Percentiles rank a stretch among this genome's conserved stretches.
phyloP scores from a whole-genome alignment of 2,888 invertebrate species.

The Xiphydria camelus region DNA sequence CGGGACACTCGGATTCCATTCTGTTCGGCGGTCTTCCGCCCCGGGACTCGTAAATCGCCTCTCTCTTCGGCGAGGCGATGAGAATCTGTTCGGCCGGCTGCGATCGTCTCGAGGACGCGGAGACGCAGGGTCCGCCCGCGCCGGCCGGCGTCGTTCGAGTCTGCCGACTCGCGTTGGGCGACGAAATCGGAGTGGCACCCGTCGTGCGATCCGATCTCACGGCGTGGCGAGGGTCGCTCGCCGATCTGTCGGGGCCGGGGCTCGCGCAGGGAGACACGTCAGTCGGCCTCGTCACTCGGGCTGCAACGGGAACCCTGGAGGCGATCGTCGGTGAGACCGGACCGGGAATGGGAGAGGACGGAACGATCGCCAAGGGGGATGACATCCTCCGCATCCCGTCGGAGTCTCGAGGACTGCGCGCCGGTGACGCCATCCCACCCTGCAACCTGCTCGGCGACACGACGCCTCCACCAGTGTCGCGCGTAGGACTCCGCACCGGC shows the following conservation, averaged over 20 bases:
- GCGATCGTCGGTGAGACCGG: conserved; percentile 6
- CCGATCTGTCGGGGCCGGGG: conserved; percentile 1
- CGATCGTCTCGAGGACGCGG: conserved; percentile 28
- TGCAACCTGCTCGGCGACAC: conserved; percentile 7
- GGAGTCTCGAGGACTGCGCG: neutral
- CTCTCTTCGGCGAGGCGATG: conserved; percentile 51
- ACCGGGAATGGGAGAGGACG: conserved; percentile 17
- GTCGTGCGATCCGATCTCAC: too few species aligned
- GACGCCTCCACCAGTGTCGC: too few species aligned
- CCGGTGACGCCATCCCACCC: neutral
- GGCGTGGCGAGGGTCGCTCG: conserved; percentile 11
- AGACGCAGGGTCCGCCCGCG: conserved; percentile 11
- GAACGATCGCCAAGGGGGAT: conserved; percentile 31
- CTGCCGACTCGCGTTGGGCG: conserved; percentile 21
- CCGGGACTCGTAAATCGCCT: conserved; percentile 34
- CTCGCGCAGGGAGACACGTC: conserved; percentile 11
- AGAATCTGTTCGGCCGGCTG: conserved; percentile 51
- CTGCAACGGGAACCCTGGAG: neutral
- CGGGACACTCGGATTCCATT: conserved; percentile 27
- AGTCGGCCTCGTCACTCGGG: neutral
- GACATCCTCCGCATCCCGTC: conserved; percentile 3
- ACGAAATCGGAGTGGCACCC: conserved; percentile 23
- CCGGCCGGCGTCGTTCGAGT: conserved; percentile 11
- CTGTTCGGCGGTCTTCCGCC: conserved; percentile 25
- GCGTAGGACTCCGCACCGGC: neutral